phyloP scores from a whole-genome alignment of 2,113 vertebrate genomes.

The Dasypus novemcinctus region DNA sequence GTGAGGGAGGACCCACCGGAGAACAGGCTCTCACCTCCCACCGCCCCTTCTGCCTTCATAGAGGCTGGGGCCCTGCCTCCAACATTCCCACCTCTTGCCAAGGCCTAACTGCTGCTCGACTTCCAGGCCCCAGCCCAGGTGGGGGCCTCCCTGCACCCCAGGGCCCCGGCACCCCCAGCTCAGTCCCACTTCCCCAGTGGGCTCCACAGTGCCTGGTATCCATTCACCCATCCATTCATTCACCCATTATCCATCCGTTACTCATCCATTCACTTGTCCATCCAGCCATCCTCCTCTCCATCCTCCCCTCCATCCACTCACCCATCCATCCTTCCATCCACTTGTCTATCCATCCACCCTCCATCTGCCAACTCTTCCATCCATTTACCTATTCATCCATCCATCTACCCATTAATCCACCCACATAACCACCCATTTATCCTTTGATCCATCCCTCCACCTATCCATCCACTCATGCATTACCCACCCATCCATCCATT shows the following conservation, averaged over 20 bases:
- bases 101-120: neutral
- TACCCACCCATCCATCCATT: too few species aligned
- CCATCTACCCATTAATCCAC: too few species aligned
- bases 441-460: accelerated
- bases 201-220: neutral
- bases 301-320: neutral
- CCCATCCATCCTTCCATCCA: neutral
- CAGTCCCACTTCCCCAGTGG: neutral
- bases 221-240: neutral
- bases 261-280: neutral
- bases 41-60: too few species aligned
- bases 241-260: neutral
- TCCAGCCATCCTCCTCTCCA: neutral
- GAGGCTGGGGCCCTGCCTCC: too few species aligned
- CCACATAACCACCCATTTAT: neutral
- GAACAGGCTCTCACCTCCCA: neutral
- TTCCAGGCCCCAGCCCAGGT: neutral
- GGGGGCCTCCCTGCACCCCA: neutral
- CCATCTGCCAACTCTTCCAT: too few species aligned
- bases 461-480: too few species aligned
- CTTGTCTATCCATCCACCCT: neutral
- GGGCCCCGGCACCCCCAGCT: neutral
- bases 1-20: too few species aligned
- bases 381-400: accelerated
- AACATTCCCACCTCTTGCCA: neutral